Evolutionary conservation across 2,888 invertebrate species (phyloP).

Genomic region (Xylota sylvarum): DNA sequence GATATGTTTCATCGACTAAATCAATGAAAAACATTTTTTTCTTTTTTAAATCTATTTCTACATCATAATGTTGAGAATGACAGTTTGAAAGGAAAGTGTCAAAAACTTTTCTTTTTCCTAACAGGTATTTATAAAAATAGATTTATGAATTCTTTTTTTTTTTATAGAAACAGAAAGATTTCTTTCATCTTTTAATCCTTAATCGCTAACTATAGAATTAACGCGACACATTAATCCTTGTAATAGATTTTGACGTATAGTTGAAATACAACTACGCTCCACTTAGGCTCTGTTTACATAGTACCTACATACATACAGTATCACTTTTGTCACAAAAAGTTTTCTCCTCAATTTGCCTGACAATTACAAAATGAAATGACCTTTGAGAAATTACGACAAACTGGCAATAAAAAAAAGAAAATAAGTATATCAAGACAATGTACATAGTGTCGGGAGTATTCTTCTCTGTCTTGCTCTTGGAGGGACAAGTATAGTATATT

Average conservation of each 20-base stretch:
- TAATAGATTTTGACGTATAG: neutral
- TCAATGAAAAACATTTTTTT: neutral
- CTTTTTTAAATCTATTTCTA: neutral
- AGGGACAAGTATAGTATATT: neutral
- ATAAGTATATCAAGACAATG: conserved; percentile 17
- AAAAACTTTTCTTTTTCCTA: neutral
- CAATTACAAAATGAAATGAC: conserved; percentile 63
- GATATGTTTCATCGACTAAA: conserved; percentile 21
- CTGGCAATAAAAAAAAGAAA: conserved; percentile 27
- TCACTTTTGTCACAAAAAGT: neutral
- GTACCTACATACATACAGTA: too few relatives aligned
- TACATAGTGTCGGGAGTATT: conserved; percentile 15
- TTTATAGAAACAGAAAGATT: neutral
- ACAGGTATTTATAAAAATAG: conserved; percentile 58
- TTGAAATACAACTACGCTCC: neutral
- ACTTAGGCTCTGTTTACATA: conserved; percentile 24
- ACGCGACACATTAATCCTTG: neutral
- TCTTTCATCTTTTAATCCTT: too few relatives aligned
- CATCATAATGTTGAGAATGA: conserved; percentile 8
- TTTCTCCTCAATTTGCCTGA: conserved; percentile 3
- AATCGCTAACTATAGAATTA: neutral
- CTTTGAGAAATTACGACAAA: conserved; percentile 51
- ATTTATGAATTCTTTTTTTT: neutral
- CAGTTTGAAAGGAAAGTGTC: conserved; percentile 14
- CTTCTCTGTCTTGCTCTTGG: conserved; percentile 41